Evolutionary conservation across 2,888 invertebrate species (phyloP).

Genomic region (Parelbella ahira): DNA sequence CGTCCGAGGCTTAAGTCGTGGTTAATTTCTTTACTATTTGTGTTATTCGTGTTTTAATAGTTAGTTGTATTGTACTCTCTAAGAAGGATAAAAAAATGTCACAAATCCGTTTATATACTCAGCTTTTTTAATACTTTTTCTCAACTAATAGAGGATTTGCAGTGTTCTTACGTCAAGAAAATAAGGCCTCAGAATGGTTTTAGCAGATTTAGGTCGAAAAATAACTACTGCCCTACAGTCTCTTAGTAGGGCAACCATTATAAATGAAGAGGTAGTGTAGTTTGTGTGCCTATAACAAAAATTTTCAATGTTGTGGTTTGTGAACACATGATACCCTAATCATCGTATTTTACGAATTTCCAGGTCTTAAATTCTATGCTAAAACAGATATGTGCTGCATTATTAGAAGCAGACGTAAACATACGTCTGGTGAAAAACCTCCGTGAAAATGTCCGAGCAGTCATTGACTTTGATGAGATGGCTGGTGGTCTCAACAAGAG

Average conservation of each 20-base stretch:
- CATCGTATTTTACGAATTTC: conserved; percentile 31
- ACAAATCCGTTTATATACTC: conserved; percentile 13
- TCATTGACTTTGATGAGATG: conserved; percentile 99
- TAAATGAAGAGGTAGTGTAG: conserved; percentile 94
- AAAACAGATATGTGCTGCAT: conserved; percentile 98
- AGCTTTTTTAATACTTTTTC: conserved; percentile 11
- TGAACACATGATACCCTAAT: no score
- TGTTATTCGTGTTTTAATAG: neutral
- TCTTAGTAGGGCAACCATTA: conserved; percentile 98
- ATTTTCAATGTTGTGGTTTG: no score
- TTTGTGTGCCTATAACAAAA: neutral
- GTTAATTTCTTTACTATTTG: conserved; percentile 1
- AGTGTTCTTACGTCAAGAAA: conserved; percentile 6
- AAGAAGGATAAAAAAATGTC: conserved; percentile 18
- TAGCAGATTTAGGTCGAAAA: conserved; percentile 99
- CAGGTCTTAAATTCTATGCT: conserved; percentile 99
- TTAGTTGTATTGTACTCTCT: conserved; percentile 2
- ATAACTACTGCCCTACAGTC: conserved; percentile 99
- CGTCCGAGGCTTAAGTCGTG: conserved; percentile 16
- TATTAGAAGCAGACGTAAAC: conserved; percentile 98
- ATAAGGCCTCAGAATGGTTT: conserved; percentile 89
- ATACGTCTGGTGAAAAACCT: conserved; percentile 96
- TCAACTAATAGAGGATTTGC: neutral
- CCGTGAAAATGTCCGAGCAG: conserved; percentile 97
- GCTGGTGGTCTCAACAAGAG: conserved; percentile 98